Evolutionary conservation across 2,797 vertebrate species (phyloP).

Genomic region (Gambelia wislizenii): DNA sequence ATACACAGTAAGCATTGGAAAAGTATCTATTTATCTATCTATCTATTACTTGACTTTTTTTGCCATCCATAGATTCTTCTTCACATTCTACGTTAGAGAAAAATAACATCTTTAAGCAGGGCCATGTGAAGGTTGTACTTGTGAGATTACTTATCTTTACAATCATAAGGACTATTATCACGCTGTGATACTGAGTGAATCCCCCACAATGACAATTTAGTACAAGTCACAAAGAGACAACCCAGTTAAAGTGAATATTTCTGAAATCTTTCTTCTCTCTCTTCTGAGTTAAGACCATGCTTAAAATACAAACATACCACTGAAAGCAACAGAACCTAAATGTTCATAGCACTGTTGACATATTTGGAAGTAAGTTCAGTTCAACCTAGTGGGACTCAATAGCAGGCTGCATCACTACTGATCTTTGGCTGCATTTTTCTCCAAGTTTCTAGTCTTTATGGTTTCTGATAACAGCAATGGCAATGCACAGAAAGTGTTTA

Average conservation of each 20-base stretch:
- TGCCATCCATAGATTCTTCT: not conserved
- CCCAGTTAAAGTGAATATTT: not conserved
- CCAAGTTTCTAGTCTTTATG: not conserved
- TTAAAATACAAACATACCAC: too few species aligned
- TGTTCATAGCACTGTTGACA: too few species aligned
- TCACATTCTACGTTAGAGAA: not conserved
- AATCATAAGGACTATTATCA: not conserved
- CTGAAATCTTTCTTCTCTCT: not conserved
- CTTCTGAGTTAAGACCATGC: too few species aligned
- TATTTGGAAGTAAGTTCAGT: too few species aligned
- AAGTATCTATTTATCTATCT: not conserved
- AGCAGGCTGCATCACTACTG: not conserved
- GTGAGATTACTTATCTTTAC: not conserved
- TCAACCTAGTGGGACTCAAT: not conserved
- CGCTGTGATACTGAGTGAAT: not conserved
- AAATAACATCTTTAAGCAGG: not conserved
- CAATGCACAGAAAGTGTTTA: not conserved
- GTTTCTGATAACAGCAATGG: not conserved
- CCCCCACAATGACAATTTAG: not conserved
- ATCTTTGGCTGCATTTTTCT: not conserved
- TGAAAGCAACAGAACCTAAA: too few species aligned
- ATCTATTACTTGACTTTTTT: not conserved
- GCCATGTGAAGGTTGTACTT: not conserved
- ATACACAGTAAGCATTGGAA: constrained; percentile 4
- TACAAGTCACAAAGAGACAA: not conserved